phyloP scores from a whole-genome alignment of 2,888 invertebrate species.

The Dicranocentrus wangi region DNA sequence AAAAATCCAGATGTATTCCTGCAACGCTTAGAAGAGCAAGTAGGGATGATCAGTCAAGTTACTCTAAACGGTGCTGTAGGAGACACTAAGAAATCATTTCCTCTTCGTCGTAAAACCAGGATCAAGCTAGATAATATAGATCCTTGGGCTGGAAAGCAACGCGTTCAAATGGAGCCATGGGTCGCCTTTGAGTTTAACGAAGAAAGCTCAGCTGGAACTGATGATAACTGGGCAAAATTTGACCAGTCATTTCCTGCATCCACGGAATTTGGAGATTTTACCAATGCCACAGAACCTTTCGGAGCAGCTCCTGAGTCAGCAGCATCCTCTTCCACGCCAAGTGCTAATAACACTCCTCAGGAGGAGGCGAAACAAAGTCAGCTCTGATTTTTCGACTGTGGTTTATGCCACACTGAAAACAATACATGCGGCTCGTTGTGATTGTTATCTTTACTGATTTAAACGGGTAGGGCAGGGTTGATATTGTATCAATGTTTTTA shows the following conservation, averaged over 20 bases:
- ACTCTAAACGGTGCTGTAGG: slow-evolving; percentile 42
- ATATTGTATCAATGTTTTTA: slow-evolving; percentile 23
- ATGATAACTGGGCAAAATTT: slow-evolving; percentile 54
- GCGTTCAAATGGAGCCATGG: slow-evolving; percentile 56
- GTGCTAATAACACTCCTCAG: slow-evolving; percentile 30
- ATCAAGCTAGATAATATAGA: no score
- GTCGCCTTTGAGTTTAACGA: slow-evolving; percentile 51
- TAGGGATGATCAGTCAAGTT: slow-evolving; percentile 47
- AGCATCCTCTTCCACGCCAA: slow-evolving; percentile 14
- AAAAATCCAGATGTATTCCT: slow-evolving; percentile 43
- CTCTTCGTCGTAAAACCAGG: no score
- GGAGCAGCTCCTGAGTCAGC: background rate
- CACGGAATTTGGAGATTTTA: slow-evolving; percentile 44
- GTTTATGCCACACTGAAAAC: background rate
- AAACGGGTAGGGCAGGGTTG: slow-evolving; percentile 59
- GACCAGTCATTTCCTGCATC: slow-evolving; percentile 46
- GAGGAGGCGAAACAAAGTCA: slow-evolving; percentile 33
- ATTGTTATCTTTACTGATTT: background rate
- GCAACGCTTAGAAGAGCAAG: slow-evolving; percentile 47
- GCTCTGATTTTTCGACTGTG: slow-evolving; percentile 42
- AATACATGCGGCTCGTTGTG: slow-evolving; percentile 18
- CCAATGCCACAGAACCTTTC: slow-evolving; percentile 19
- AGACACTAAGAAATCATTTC: background rate
- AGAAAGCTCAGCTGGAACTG: slow-evolving; percentile 16
- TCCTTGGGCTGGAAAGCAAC: slow-evolving; percentile 60